Evolutionary conservation across 2,797 vertebrate genomes (phyloP), one percentile per base, ranked within the genome.

Genomic region (Xiphophorus birchmanni): DNA sequence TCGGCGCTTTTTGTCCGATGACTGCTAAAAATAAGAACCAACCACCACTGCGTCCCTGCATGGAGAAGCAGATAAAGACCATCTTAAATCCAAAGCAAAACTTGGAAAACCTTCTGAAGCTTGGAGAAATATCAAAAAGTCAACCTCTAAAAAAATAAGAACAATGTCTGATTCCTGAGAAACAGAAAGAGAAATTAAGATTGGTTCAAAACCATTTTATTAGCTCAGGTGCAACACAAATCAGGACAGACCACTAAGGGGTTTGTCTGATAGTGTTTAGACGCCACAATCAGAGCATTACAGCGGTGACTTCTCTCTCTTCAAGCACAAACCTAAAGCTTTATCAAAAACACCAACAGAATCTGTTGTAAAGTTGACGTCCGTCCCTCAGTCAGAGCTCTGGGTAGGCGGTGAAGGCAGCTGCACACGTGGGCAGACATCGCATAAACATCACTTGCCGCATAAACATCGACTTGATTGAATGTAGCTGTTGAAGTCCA

Each of bases 381-480:
- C 47, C 50, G 82, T 76, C 76, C 35, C 83, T 90, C 86, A 82
- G 85, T 80, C 29, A 29, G 48, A 63, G 73, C 74, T 15, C 84
- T 88, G n/a, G 86, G 87, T 40, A 84, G 84, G 85, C 82, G 83
- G 86, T 84, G 84, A 89, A 71, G 85, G 90, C 85, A 76, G 86
- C 82, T 17, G 84, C 82, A 84, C 69, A 87, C 75, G 87, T 93
- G 92, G 91, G 94, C 89, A 91, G 90, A 69, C 82, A 21, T 85
- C 89, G 89, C 89, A 92, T 93, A 94, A 94, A 94, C 92, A 93
- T 92, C 87, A 87, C 88, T 88, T 84, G 84, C 87, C 89, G 90
- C 91, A 93, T 91, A 90, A 93, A 92, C 91, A 93, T 85, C 88
- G 18, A 84, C 86, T 93, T 93, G 94, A 94, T 90, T 92, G 92